Percentiles rank a stretch among this genome's conserved stretches.
Evolutionary conservation across 2,797 vertebrate species (phyloP).

Genomic region (Arremon brunneinucha): DNA sequence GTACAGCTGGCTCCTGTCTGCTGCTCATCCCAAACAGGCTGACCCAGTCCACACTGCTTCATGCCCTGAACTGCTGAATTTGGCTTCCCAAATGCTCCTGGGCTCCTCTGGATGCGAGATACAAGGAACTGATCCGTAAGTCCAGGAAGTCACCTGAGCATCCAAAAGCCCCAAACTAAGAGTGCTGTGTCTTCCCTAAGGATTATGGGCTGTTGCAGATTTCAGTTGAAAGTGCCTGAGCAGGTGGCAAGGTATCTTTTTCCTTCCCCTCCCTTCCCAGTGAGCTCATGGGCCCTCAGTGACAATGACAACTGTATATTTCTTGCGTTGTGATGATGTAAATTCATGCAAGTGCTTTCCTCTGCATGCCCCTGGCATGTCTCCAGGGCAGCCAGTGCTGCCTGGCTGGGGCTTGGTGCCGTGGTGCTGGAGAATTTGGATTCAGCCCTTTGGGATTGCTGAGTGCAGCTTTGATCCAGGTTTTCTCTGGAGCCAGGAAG

Average conservation of each 20-base stretch:
- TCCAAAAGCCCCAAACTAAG: neutral
- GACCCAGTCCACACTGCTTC: neutral
- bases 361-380: neutral
- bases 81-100: neutral
- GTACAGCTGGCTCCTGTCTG: neutral
- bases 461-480: neutral
- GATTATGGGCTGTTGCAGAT: neutral
- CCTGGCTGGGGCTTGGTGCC: neutral
- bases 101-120: neutral
- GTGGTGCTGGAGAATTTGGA: neutral
- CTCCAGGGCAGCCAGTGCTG: neutral
- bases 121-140: accelerated
- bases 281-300: neutral
- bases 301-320: neutral
- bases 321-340: neutral
- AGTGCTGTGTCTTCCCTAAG: neutral
- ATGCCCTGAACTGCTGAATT: neutral
- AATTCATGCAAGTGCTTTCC: neutral
- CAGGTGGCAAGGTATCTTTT: neutral
- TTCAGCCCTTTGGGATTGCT: neutral
- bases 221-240: neutral
- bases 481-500: neutral
- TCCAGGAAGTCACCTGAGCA: neutral
- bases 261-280: neutral
- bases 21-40: neutral